Conservation (phyloP, 2,797 vertebrate genomes). For the Buphagus erythrorhynchus region DNA sequence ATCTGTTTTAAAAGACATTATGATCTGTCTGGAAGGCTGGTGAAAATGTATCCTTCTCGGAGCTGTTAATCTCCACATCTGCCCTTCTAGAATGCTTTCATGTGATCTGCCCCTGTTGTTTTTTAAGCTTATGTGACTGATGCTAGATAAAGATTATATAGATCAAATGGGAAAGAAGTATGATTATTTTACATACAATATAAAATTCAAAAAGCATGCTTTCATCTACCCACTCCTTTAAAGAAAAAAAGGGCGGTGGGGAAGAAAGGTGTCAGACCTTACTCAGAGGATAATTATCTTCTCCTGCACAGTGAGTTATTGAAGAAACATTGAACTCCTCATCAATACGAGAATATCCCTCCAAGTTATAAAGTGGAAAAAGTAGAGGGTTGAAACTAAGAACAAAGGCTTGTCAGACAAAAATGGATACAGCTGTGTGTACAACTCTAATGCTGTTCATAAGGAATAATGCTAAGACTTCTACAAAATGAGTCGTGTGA, state of each 20-base stretch:
- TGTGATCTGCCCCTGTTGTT: conserved; percentile 44
- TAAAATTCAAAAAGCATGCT: conserved; percentile 52
- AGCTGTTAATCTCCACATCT: conserved; percentile 60
- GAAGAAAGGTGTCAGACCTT: conserved; percentile 29
- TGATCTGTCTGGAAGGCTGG: conserved; percentile 28
- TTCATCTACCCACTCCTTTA: conserved; percentile 26
- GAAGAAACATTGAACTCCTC: conserved; percentile 33
- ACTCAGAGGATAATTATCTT: conserved; percentile 39
- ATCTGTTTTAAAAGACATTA: not conserved
- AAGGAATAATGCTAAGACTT: not conserved
- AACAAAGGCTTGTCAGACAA: conserved; percentile 48
- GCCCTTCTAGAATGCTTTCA: conserved; percentile 58
- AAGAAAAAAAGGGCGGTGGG: accelerated
- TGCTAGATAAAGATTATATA: conserved; percentile 56
- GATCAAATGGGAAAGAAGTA: conserved; percentile 49
- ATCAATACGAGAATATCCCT: conserved; percentile 55
- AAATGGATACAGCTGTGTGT: conserved; percentile 37
- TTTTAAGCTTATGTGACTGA: conserved; percentile 61
- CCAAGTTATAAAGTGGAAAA: conserved; percentile 29
- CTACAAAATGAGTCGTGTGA: not conserved
- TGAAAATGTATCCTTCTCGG: conserved; percentile 52
- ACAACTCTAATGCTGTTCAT: conserved; percentile 3
- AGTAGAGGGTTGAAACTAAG: conserved; percentile 29
- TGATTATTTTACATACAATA: conserved; percentile 59
- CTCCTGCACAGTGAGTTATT: not conserved